These are phyloP conservation scores for Puma concolor DNA, from an alignment of 2,113 vertebrate genomes.

Conservation along the genomic window DNA sequence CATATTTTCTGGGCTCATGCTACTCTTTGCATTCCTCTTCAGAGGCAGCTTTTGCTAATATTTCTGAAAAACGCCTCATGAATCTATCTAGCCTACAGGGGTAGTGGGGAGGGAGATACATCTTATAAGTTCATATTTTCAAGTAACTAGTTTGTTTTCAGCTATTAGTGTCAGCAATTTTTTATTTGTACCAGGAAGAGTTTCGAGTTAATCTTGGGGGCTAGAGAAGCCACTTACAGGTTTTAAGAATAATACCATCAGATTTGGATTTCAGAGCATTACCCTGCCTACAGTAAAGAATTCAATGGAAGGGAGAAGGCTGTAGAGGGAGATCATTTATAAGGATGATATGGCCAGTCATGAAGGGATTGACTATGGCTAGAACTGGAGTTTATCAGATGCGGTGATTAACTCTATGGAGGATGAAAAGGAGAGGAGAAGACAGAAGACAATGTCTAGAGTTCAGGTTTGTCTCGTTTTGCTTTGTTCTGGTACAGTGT, in stretches of 20 bases:
- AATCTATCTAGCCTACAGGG: background rate
- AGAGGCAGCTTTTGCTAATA: background rate
- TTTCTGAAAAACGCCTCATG: background rate
- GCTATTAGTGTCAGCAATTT: background rate
- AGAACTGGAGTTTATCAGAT: background rate
- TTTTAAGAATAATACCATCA: background rate
- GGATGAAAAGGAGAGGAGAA: no score
- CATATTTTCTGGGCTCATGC: background rate
- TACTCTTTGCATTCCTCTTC: background rate
- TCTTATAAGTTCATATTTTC: background rate
- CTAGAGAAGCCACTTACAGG: background rate
- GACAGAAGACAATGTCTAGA: background rate
- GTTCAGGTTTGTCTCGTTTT: background rate
- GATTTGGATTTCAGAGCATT: background rate
- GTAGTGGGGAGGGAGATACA: background rate
- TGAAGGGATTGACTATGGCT: background rate
- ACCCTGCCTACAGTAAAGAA: background rate
- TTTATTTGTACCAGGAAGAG: background rate
- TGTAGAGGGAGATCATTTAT: background rate
- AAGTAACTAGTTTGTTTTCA: background rate
- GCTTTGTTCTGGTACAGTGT: background rate
- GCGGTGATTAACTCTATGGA: background rate
- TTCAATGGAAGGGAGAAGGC: background rate
- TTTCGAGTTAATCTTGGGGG: background rate
- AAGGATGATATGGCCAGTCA: background rate